phyloP scores from a whole-genome alignment of 2,888 invertebrate species.

The Lysandra bellargus region DNA sequence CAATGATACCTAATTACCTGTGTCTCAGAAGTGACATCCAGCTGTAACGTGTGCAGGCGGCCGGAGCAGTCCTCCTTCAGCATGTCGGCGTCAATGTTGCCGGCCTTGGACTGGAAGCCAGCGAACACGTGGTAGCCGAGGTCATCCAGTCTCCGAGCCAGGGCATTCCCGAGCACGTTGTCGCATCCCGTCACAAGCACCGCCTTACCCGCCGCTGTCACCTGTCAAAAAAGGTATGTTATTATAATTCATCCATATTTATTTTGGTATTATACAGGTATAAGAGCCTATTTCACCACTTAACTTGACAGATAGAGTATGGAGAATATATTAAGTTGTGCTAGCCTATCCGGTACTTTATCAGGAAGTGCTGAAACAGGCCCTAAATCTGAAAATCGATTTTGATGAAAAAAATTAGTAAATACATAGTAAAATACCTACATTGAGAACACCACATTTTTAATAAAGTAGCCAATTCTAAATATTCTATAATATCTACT shows the following conservation, averaged over 20 bases:
- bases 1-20: slow-evolving; percentile 60
- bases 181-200: slow-evolving; percentile 92
- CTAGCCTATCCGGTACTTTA: too few relatives aligned
- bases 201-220: slow-evolving; percentile 90
- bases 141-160: slow-evolving; percentile 90
- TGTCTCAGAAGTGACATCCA: slow-evolving; percentile 91
- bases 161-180: slow-evolving; percentile 85
- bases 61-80: slow-evolving; percentile 90
- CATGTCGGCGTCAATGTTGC: slow-evolving; percentile 85
- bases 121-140: slow-evolving; percentile 94
- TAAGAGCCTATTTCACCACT: too few relatives aligned
- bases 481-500: too few relatives aligned
- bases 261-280: too few relatives aligned
- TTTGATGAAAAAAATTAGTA: too few relatives aligned
- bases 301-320: too few relatives aligned
- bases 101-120: slow-evolving; percentile 85
- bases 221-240: slow-evolving; percentile 69
- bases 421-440: too few relatives aligned
- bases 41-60: slow-evolving; percentile 85
- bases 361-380: too few relatives aligned
- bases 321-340: too few relatives aligned
- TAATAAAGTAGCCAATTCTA: too few relatives aligned
- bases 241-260: not conserved
- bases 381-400: too few relatives aligned
- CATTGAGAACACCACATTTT: too few relatives aligned